phyloP scores from a whole-genome alignment of 30 jellyfish, hydroid and myxozoan genomes.

The Aurelia sp. region DNA sequence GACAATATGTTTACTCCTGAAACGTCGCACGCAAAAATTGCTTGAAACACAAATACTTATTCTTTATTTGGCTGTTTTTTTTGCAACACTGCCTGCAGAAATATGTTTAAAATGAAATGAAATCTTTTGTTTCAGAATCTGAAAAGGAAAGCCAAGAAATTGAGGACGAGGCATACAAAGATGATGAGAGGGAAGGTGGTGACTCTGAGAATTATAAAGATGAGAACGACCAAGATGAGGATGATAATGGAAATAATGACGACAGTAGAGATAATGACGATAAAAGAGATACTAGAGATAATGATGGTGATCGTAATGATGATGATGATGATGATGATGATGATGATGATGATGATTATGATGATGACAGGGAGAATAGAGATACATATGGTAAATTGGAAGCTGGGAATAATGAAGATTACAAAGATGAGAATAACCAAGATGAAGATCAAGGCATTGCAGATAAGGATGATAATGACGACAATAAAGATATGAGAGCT shows the following conservation, averaged over 20 bases:
- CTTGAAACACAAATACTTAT: too few relatives aligned
- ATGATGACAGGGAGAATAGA: not conserved
- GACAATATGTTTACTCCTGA: too few relatives aligned
- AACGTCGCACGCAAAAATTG: too few relatives aligned
- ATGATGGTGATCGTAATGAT: not conserved
- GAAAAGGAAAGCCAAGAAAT: not conserved
- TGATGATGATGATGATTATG: not conserved
- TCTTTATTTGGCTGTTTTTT: too few relatives aligned
- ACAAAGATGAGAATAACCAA: not conserved
- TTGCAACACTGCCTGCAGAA: too few relatives aligned
- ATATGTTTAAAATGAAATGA: too few relatives aligned
- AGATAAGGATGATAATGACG: not conserved
- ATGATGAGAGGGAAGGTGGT: conserved; percentile 12
- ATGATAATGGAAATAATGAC: not conserved
- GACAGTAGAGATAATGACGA: not conserved
- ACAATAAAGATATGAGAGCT: not conserved
- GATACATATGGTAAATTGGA: not conserved
- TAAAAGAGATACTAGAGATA: not conserved
- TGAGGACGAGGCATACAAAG: not conserved
- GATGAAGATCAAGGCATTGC: not conserved
- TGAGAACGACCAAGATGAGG: not conserved
- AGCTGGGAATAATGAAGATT: not conserved
- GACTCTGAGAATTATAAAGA: not conserved
- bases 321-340: not conserved
- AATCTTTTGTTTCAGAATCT: not conserved